These are phyloP conservation scores for Datnioides undecimradiatus DNA, from an alignment of 2,113 vertebrate species.

Conservation along the genomic window DNA sequence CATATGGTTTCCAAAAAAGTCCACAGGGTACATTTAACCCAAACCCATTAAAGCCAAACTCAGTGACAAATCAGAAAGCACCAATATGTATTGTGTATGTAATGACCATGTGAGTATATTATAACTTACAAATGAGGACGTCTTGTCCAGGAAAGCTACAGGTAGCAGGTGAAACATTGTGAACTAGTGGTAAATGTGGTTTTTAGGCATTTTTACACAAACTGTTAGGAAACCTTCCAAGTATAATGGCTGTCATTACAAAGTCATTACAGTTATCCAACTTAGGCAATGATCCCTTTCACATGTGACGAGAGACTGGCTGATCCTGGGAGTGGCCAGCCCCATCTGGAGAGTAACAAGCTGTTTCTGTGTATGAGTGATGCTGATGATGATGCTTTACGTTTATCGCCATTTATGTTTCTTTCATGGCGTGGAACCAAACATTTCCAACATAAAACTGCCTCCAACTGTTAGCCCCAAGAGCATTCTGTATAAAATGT, in stretches of 20 bases:
- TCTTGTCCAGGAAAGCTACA: neutral
- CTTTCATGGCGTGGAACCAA: too few relatives aligned
- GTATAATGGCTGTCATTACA: too few relatives aligned
- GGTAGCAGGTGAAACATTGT: too few relatives aligned
- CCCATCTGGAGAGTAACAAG: neutral
- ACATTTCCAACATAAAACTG: too few relatives aligned
- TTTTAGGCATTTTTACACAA: too few relatives aligned
- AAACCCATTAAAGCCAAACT: too few relatives aligned
- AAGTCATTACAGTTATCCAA: neutral
- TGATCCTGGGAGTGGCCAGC: neutral
- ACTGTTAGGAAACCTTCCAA: too few relatives aligned
- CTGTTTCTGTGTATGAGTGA: constrained; percentile 1
- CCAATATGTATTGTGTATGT: too few relatives aligned
- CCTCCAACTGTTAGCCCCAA: neutral
- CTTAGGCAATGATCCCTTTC: neutral
- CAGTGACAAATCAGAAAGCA: neutral
- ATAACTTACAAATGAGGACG: neutral
- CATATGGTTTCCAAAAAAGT: neutral
- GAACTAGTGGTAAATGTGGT: too few relatives aligned
- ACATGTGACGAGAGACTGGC: too few relatives aligned
- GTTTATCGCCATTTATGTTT: constrained; percentile 18
- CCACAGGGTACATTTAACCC: neutral
- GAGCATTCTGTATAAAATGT: neutral
- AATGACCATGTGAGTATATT: too few relatives aligned
- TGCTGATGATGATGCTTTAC: neutral